Base-by-base conservation (phyloP, 2,113 vertebrate genomes). In the Anarhynchus alexandrinus region DNA sequence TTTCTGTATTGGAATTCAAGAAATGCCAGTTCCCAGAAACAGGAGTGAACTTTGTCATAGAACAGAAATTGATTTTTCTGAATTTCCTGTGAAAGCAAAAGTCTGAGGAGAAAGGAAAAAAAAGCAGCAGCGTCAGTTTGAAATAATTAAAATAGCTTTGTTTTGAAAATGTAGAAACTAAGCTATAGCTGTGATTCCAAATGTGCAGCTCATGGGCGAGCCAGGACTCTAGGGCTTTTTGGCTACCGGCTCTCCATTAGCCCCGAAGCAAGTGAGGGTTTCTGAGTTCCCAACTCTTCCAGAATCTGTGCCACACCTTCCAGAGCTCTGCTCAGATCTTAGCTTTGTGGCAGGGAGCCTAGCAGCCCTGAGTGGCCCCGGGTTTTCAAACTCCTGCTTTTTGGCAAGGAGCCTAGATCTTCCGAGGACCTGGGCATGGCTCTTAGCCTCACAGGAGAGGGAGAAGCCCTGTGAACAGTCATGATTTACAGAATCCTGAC, bases 291-390 rank as follows among this genome's bases (percentile, higher is more conserved):
- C 89, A 93, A 7, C 77, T 71, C 55, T 89, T 85, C 83, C 89
- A 95, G 86, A 58, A 87, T 49, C 84, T 32, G 45, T 76, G 93
- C 94, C 95, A 87, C 96, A 93, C 94, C 96, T 95, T 59, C 43
- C 70, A 25, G 86, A 12, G 26, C 77, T 78, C 77, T 65, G 86
- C 83, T 93, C 69, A 82, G 73, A 94, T 82, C 81, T 95, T 7
- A 7, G 65, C 72, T 52, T 19, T 18, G 0, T 91, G 95, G 96
- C 95, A 85, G 81, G 52, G 57, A 76, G 95, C 94, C 92, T 74
- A 9, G 47, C 62, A 96, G 91, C 73, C 52, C 86, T 21, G 11
- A 71, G n/a, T 72, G 61, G 95, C 94, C 84, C 49, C 84, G 76
- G 84, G 61, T 91, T 96, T 94, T 90, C 84, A 94, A 93, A 76